Percentiles rank a stretch among this genome's conserved stretches.
Conservation (phyloP, 2,888 invertebrate species). For the Rhabditophanes sp. region DNA sequence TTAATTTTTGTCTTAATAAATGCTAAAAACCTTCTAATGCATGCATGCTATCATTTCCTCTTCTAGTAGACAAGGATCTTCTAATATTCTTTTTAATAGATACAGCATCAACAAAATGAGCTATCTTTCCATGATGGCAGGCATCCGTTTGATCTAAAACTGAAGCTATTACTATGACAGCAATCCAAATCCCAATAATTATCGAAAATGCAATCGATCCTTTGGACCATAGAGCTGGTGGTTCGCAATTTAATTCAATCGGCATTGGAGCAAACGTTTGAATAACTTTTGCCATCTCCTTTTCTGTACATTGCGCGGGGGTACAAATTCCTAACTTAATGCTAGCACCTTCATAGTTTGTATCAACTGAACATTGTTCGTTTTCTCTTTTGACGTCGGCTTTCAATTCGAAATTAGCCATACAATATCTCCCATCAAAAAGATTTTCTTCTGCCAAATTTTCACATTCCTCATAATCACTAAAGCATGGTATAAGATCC, state of each 20-base stretch:
- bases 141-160: conserved; percentile 4
- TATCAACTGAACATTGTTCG: conserved; percentile 15
- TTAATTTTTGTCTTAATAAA: background rate
- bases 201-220: conserved; percentile 19
- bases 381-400: conserved; percentile 20
- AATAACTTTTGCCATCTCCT: too few relatives aligned
- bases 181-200: conserved; percentile 11
- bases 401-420: conserved; percentile 30
- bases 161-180: conserved; percentile 9
- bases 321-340: conserved; percentile 37
- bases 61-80: conserved; percentile 16
- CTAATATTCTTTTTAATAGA: conserved; percentile 10
- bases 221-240: conserved; percentile 22
- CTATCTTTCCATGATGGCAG: too few relatives aligned
- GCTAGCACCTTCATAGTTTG: conserved; percentile 22
- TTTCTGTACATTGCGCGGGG: conserved; percentile 23
- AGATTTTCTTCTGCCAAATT: conserved; percentile 15
- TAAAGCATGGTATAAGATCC: too few relatives aligned
- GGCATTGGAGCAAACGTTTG: conserved; percentile 18
- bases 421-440: conserved; percentile 38
- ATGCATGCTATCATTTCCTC: conserved; percentile 10
- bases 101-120: conserved; percentile 5
- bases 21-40: conserved; percentile 15
- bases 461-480: conserved; percentile 43
- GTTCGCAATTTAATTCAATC: conserved; percentile 31